Base-by-base conservation (phyloP, 1,140 invertebrate species). In the Triops cancriformis region DNA sequence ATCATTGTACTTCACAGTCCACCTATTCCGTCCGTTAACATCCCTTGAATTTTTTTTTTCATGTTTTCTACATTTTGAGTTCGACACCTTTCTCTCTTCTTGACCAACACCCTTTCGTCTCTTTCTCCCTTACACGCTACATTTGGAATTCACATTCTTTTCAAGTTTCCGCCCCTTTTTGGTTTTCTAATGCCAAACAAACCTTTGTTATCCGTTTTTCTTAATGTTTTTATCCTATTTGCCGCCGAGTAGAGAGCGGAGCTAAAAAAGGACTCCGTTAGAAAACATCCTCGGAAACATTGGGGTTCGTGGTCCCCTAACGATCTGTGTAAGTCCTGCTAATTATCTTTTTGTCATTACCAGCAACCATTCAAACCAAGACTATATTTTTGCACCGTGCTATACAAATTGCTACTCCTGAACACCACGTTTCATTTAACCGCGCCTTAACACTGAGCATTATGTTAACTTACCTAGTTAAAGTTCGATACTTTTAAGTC, bases 241-340 rank as follows among this genome's bases (percentile, higher is more conserved):
- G 51, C 51, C 51, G 51, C 51, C 51, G 51, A 64, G 51, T 64
- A 64, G 51, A 64, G 51, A 23, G 51, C 51, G 51, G 51, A 64
- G 51, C 51, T 64, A 64, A 64, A 64, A 37, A 64, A 64, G 51
- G 51, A 64, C 51, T 64, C 51, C 51, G 51, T 64, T 23, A 64
- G 10, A 64, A 64, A 64, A 64, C 51, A 64, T 64, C 51, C 51
- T 64, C 51, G 51, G 51, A 64, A 64, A 64, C 51, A 64, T 64
- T 64, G 51, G 51, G 51, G 51, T 64, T 23, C 51, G 51, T 64
- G 51, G 51, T 64, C 51, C 51, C 51, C 51, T 64, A 64, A 64
- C 51, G 51, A 64, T 64, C 51, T 64, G n/a, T 64, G 51, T 64
- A 64, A 64, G 51, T 64, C 51, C 51, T 64, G 51, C 51, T 64